Conservation (phyloP, 2,113 vertebrate species). For the Anoplopoma fimbria region DNA sequence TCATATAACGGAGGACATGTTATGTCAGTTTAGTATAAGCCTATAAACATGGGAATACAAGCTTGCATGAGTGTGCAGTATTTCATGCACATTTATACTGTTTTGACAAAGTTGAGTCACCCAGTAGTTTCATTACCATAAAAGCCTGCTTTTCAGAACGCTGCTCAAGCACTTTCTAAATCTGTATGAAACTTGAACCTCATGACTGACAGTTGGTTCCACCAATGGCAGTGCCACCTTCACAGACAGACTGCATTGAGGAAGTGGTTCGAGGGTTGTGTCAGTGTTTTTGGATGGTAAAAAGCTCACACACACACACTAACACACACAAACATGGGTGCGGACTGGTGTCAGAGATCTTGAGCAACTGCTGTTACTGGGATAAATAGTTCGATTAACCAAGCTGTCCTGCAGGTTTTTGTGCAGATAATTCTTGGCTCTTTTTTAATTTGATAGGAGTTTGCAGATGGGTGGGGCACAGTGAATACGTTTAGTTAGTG, state of each 20-base stretch:
- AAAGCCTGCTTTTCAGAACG: constrained; percentile 77
- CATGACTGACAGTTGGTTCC: constrained; percentile 72
- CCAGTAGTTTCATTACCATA: constrained; percentile 77
- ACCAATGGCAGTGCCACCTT: constrained; percentile 66
- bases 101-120: constrained; percentile 43
- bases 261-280: constrained; percentile 56
- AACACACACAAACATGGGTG: background rate
- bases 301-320: constrained; percentile 13
- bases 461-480: constrained; percentile 6
- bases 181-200: constrained; percentile 83
- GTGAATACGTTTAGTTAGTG: background rate
- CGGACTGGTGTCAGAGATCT: constrained; percentile 40
- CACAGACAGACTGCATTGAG: constrained; percentile 39
- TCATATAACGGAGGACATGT: constrained; percentile 9
- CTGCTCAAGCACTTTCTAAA: constrained; percentile 83
- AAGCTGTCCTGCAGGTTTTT: constrained; percentile 41
- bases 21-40: background rate
- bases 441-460: constrained; percentile 17
- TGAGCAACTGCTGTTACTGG: constrained; percentile 54
- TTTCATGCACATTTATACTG: constrained; percentile 3
- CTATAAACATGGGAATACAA: background rate
- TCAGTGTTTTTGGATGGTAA: constrained; percentile 51
- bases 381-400: constrained; percentile 47
- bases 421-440: constrained; percentile 20
- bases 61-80: background rate